These are phyloP conservation scores for Drosophila nr. perissopoda DNA, from an alignment of 2,888 invertebrate genomes.

Conservation along the genomic window DNA sequence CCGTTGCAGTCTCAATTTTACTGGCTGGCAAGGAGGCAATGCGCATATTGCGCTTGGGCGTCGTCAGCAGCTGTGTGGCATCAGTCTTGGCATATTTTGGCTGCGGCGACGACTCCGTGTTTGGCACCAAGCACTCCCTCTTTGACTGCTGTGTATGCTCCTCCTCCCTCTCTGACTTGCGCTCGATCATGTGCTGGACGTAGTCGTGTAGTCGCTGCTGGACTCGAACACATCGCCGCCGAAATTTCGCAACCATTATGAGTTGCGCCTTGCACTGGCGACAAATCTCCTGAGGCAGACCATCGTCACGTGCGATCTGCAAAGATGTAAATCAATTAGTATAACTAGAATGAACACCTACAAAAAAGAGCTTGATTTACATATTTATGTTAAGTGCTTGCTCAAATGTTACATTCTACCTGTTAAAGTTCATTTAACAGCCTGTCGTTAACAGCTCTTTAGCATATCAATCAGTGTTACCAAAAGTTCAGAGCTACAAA, in stretches of 20 bases:
- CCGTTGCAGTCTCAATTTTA: conserved; percentile 1
- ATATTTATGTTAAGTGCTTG: neutral
- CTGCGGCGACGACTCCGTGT: neutral
- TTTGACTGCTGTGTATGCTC: conserved; percentile 13
- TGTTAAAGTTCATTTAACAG: neutral
- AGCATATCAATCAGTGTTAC: neutral
- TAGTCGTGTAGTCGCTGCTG: conserved; percentile 72
- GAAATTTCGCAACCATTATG: conserved; percentile 81
- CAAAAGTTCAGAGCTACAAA: neutral
- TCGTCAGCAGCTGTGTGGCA: conserved; percentile 6
- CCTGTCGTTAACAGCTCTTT: neutral
- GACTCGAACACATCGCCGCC: conserved; percentile 79
- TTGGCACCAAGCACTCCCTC: conserved; percentile 19
- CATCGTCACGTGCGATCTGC: conserved; percentile 79
- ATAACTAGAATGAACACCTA: neutral
- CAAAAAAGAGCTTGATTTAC: neutral
- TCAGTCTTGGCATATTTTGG: conserved; percentile 30
- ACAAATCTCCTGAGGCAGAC: conserved; percentile 81
- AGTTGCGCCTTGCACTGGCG: conserved; percentile 81
- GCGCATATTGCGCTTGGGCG: conserved; percentile 35
- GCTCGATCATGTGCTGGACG: conserved; percentile 46
- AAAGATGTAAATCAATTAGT: conserved; percentile 11
- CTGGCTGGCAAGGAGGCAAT: conserved; percentile 19
- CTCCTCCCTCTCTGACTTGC: conserved; percentile 36
- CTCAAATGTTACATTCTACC: neutral